Evolutionary conservation across 2,888 invertebrate genomes (phyloP).

Genomic region (Trachelus stipa): DNA sequence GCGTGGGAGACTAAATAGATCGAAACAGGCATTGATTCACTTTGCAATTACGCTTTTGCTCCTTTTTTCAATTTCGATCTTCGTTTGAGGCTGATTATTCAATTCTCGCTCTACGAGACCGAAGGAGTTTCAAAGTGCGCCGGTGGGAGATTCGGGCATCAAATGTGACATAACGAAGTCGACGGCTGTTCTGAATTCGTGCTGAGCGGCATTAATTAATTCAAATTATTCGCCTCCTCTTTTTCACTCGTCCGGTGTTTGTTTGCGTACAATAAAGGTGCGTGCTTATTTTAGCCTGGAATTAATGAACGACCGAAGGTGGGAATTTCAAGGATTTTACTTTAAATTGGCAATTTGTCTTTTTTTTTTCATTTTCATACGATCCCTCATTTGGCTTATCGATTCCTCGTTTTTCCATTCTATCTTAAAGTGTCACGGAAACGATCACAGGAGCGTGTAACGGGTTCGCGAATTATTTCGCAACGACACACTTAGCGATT

Average conservation of each 20-base stretch:
- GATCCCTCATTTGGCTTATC: neutral
- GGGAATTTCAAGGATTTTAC: neutral
- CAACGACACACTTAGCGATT: neutral
- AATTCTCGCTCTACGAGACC: neutral
- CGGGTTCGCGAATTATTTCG: neutral
- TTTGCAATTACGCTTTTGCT: neutral
- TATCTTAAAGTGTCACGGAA: neutral
- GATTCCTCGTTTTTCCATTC: neutral
- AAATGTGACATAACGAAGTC: neutral
- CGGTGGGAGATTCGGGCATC: neutral
- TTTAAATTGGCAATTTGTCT: neutral
- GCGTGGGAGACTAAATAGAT: neutral
- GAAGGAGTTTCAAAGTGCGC: neutral
- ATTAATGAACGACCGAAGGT: neutral
- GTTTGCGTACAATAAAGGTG: neutral
- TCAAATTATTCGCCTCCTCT: neutral
- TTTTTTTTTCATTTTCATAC: neutral
- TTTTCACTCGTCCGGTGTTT: neutral
- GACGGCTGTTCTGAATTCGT: neutral
- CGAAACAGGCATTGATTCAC: neutral
- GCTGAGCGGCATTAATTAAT: neutral
- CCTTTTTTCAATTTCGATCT: neutral
- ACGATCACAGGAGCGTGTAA: neutral
- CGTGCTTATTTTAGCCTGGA: neutral
- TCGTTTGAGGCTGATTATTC: neutral